Conservation (phyloP, 2,113 vertebrate species). For the Galeopterus variegatus region DNA sequence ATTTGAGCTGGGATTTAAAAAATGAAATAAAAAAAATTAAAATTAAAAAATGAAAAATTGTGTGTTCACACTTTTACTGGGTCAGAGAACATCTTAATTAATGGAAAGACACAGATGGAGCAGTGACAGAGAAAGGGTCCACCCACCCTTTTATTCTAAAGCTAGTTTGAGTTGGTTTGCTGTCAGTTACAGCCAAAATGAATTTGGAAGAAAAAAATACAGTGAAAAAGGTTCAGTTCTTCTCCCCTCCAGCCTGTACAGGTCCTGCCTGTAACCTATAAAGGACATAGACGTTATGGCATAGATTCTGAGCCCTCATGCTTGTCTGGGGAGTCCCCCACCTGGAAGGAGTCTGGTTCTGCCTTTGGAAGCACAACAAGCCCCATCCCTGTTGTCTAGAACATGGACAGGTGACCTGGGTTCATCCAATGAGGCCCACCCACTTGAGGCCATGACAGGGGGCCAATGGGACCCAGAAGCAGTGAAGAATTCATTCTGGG, state of each 20-base stretch:
- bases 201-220: neutral
- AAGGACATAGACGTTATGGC: neutral
- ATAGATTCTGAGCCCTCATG: neutral
- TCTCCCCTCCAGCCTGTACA: neutral
- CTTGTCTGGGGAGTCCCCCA: neutral
- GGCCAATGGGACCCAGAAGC: neutral
- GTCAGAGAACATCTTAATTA: neutral
- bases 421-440: neutral
- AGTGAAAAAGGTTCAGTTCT: neutral
- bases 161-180: neutral
- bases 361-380: neutral
- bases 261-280: neutral
- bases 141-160: neutral
- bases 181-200: neutral
- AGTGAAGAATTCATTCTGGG: neutral
- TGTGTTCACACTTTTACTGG: neutral
- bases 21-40: too few relatives aligned
- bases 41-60: neutral
- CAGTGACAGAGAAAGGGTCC: neutral
- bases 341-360: neutral
- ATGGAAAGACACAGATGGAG: neutral
- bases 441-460: neutral
- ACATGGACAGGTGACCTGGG: neutral
- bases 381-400: neutral
- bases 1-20: neutral